These are phyloP conservation scores for Cinclus mexicanus DNA, from an alignment of 2,113 vertebrate species.

Conservation along the genomic window DNA sequence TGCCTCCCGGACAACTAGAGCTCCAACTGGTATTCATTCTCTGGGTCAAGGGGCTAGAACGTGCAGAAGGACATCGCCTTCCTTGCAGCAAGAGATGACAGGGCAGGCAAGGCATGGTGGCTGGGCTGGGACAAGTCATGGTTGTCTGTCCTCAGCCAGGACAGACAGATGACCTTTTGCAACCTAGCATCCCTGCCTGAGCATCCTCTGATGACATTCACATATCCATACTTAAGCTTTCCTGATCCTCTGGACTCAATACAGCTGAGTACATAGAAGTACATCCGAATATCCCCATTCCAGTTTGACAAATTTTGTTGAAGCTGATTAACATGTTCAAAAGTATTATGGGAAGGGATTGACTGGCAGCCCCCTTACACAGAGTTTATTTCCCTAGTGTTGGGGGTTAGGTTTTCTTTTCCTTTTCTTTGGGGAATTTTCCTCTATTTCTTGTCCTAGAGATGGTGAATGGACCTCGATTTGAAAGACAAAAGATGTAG, in stretches of 20 bases:
- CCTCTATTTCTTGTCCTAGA: background rate
- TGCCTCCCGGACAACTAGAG: background rate
- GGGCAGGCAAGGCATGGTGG: background rate
- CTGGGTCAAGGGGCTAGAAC: background rate
- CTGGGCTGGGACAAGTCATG: background rate
- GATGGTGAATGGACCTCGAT: background rate
- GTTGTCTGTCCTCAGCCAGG: background rate
- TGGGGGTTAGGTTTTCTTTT: background rate
- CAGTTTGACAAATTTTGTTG: background rate
- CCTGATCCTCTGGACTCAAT: background rate
- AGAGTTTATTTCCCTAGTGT: background rate
- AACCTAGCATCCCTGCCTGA: background rate
- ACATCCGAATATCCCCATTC: background rate
- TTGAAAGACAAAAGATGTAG: background rate
- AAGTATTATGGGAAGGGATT: background rate
- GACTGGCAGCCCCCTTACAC: background rate
- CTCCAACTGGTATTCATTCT: background rate
- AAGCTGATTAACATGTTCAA: background rate
- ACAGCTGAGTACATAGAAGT: background rate
- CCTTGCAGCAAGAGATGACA: background rate
- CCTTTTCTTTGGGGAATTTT: background rate
- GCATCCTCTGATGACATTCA: background rate
- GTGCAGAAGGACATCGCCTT: fast-evolving
- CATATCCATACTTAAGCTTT: background rate
- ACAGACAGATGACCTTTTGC: background rate